Base-by-base conservation (phyloP, 2,888 invertebrate species). In the Erannis defoliaria region DNA sequence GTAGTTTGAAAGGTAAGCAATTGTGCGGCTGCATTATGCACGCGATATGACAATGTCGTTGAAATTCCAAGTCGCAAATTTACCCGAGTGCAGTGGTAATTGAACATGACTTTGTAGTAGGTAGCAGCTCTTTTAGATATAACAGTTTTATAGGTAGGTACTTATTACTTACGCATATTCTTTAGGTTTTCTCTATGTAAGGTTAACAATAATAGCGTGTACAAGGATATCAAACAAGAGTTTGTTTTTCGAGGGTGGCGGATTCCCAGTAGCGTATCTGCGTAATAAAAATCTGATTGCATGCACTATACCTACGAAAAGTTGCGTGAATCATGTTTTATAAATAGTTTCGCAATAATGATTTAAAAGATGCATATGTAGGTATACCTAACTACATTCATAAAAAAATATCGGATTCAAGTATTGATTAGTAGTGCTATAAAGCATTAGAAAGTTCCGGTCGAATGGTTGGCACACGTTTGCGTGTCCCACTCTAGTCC, bases 401-500 rank as follows among this genome's bases (percentile, higher is more conserved):
- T 37, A 14, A 37, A 16, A 37, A 35, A 35, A 6, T 12, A 18
- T 9, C 18, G n/a, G 12, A 10, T 21, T 21, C 40, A n/a, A 21
- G 21, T 21, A 37, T 51, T 0, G 14, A 50, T 35, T 33, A 14
- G 6, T 29, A 35, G 43, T 45, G 51, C 40, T 54, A 21, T 55
- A 51, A 38, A 43, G 23, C 71, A 59, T 67, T 64, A 58, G 53
- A 58, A 62, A 58, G 76, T 76, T 73, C 70, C 74, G 78, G 75
- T 79, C 74, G 76, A 74, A 78, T 71, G 78, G 78, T 56, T 71
- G 48, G 43, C 48, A 58, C 57, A 59, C 54, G 77, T 74, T 90
- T 77, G 90, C 90, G 89, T 90, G 90, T 72, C 72, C 79, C 80
- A 78, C 85, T 85, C 86, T 87, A 75, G 74, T 76, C 72, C 75